These are phyloP conservation scores for Eupithecia subfuscata DNA, from an alignment of 2,888 invertebrate genomes.

Conservation along the genomic window DNA sequence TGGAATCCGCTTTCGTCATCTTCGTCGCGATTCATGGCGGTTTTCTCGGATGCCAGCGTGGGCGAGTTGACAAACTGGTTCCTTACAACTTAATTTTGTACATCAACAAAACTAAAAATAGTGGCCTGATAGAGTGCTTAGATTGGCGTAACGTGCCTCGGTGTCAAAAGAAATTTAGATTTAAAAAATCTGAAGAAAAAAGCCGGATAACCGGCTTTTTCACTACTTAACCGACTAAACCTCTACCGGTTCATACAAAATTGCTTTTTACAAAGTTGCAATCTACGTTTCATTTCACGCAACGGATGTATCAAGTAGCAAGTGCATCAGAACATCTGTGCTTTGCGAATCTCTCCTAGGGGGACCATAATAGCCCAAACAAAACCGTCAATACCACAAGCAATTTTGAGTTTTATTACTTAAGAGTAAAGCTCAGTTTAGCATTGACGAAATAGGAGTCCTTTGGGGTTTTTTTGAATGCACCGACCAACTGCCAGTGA, in stretches of 20 bases:
- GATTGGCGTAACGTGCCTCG: neutral
- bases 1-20: slow-evolving; percentile 34
- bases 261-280: slow-evolving; percentile 32
- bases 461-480: slow-evolving; percentile 32
- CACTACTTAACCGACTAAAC: neutral
- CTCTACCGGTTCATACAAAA: neutral
- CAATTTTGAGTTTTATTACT: slow-evolving; percentile 27
- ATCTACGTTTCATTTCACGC: slow-evolving; percentile 16
- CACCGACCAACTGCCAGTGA: slow-evolving; percentile 28
- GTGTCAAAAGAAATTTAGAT: neutral
- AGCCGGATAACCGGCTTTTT: neutral
- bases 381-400: slow-evolving; percentile 19
- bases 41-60: slow-evolving; percentile 3
- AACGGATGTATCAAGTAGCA: slow-evolving; percentile 46
- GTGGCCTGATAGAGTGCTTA: neutral
- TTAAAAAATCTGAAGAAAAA: neutral
- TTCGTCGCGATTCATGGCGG: slow-evolving; percentile 16
- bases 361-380: slow-evolving; percentile 45
- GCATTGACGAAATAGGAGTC: slow-evolving; percentile 17
- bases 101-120: neutral
- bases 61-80: neutral
- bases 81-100: neutral
- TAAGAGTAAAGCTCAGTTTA: neutral
- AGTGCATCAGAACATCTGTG: slow-evolving; percentile 53
- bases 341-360: slow-evolving; percentile 49